Conservation (phyloP, 2,797 vertebrate genomes). For the Taeniopygia guttata region DNA sequence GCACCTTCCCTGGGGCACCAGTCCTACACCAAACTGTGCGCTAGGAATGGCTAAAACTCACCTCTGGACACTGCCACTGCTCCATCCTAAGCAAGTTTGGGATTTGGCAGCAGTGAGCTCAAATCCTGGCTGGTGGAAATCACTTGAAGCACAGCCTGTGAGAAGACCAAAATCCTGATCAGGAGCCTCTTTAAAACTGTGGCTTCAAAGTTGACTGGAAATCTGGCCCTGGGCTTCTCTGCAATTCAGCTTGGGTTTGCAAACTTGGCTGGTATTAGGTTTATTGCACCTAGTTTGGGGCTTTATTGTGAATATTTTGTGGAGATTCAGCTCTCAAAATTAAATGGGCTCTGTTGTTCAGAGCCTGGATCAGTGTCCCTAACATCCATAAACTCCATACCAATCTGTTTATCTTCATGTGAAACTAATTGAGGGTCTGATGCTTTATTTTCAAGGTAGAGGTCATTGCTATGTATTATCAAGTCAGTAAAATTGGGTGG, state of each 20-base stretch:
- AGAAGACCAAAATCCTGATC: conserved; percentile 45
- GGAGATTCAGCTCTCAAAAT: conserved; percentile 35
- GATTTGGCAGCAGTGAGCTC: not conserved
- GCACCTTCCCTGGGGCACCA: not conserved
- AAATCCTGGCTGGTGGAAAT: conserved; percentile 15
- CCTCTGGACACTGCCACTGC: not conserved
- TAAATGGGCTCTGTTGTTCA: conserved; percentile 31
- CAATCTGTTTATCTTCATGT: not conserved
- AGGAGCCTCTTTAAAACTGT: conserved; percentile 29
- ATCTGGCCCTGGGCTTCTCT: conserved; percentile 48
- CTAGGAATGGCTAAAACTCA: not conserved
- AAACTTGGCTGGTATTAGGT: conserved; percentile 25
- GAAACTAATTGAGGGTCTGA: not conserved
- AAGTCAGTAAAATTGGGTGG: not conserved
- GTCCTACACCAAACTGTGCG: rapidly evolving
- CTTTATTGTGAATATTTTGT: conserved; percentile 48
- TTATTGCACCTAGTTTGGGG: conserved; percentile 65
- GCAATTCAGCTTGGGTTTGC: conserved; percentile 36
- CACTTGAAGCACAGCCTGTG: not conserved
- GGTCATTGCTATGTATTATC: rapidly evolving
- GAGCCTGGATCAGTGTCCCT: not conserved
- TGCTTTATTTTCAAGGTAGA: not conserved
- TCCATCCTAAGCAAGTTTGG: not conserved
- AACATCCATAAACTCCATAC: not conserved
- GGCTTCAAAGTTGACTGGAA: conserved; percentile 57